phyloP scores from a whole-genome alignment of 2,113 vertebrate genomes.

The Grallaria varia region DNA sequence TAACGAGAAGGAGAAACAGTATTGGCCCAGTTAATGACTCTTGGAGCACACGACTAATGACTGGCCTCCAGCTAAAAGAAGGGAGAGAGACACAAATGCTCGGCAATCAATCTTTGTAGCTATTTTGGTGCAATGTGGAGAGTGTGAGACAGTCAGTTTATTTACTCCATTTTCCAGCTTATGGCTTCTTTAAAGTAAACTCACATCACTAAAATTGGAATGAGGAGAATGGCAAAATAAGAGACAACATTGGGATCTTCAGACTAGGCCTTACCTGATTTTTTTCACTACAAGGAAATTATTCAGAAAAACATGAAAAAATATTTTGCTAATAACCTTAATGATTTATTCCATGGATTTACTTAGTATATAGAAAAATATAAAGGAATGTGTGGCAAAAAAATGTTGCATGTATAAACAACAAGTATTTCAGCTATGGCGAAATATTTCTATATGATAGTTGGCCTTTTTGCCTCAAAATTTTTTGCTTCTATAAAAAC shows the following conservation, averaged over 20 bases:
- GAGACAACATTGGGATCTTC: background rate
- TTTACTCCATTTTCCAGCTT: background rate
- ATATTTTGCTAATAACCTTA: background rate
- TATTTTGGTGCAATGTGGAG: background rate
- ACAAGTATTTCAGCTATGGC: background rate
- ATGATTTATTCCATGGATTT: background rate
- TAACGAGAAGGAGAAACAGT: accelerated
- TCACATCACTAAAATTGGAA: background rate
- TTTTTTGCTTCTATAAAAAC: background rate
- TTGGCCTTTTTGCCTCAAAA: background rate
- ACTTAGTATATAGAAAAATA: background rate
- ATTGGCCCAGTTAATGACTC: background rate
- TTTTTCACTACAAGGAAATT: background rate
- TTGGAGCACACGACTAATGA: background rate
- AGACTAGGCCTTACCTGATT: background rate
- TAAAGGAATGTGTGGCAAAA: background rate
- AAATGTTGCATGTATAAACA: background rate
- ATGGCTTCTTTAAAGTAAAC: background rate
- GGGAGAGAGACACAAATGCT: background rate
- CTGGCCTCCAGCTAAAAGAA: background rate
- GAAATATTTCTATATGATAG: background rate
- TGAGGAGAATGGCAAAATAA: background rate
- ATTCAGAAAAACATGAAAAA: background rate
- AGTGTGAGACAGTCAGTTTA: accelerated
- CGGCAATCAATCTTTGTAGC: background rate